phyloP scores from a whole-genome alignment of 2,113 vertebrate genomes.

The Athene cunicularia region DNA sequence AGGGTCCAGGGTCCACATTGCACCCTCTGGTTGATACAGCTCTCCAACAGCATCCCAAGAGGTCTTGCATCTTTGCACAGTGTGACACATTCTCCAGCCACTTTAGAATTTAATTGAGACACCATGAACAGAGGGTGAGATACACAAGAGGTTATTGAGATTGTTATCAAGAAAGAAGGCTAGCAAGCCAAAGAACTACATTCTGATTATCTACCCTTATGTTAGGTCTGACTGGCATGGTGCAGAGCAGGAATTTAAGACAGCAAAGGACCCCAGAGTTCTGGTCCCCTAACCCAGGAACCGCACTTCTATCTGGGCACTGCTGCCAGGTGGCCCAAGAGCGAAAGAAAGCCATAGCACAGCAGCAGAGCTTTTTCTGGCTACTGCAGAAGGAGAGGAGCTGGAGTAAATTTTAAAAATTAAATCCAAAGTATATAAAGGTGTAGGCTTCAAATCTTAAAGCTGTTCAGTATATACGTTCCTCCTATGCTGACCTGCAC shows the following conservation, averaged over 20 bases:
- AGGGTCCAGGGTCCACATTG: neutral
- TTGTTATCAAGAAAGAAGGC: neutral
- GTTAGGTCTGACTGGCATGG: neutral
- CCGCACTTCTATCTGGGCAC: neutral
- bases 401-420: neutral
- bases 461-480: neutral
- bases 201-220: neutral
- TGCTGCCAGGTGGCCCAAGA: neutral
- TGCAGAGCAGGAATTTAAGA: neutral
- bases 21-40: neutral
- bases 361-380: neutral
- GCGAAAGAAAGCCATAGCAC: neutral
- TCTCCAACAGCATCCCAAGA: neutral
- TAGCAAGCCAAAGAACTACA: neutral
- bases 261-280: neutral
- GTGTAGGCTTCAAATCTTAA: neutral
- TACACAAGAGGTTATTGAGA: neutral
- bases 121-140: neutral
- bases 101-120: neutral
- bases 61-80: neutral
- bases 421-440: neutral
- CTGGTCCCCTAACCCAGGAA: neutral
- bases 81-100: neutral
- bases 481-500: neutral
- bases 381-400: neutral